Percentiles rank a stretch among this genome's conserved stretches.
Conservation (phyloP, 2,797 vertebrate genomes). For the Fratercula arctica region DNA sequence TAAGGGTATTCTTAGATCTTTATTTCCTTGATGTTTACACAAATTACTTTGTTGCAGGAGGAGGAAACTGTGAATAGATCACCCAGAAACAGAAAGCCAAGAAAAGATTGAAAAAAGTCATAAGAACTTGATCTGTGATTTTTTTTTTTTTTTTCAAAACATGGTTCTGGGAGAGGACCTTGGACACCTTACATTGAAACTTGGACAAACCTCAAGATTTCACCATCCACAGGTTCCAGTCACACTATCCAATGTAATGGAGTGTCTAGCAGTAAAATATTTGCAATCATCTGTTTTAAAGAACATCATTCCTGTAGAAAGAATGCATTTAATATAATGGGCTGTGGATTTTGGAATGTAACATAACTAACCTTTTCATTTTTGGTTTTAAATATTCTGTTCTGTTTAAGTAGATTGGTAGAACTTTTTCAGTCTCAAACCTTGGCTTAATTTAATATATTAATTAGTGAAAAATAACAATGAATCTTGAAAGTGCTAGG, state of each 20-base stretch:
- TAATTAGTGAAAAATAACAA: constrained; percentile 77
- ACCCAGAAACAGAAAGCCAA: constrained; percentile 91
- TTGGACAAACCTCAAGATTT: constrained; percentile 77
- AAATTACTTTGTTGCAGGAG: constrained; percentile 76
- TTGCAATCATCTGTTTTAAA: constrained; percentile 78
- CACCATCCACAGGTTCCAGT: constrained; percentile 77
- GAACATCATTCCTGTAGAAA: constrained; percentile 81
- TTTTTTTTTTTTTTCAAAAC: constrained; percentile 45
- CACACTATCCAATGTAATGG: constrained; percentile 73
- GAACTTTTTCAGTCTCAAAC: constrained; percentile 75
- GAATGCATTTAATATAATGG: constrained; percentile 78
- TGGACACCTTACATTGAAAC: constrained; percentile 78
- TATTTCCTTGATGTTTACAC: neutral
- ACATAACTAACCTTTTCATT: constrained; percentile 80
- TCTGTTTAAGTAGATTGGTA: constrained; percentile 75
- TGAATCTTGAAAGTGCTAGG: constrained; percentile 72
- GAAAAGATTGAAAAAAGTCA: constrained; percentile 88
- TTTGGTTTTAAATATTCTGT: constrained; percentile 69
- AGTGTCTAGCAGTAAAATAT: constrained; percentile 81
- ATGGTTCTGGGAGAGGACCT: constrained; percentile 76
- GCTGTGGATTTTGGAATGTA: constrained; percentile 80
- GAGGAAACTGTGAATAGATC: constrained; percentile 93
- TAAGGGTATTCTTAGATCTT: neutral
- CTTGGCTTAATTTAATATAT: constrained; percentile 82
- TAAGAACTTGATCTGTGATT: constrained; percentile 79